These are phyloP conservation scores for Pheosia gnoma DNA, from an alignment of 2,888 invertebrate species.

Conservation along the genomic window DNA sequence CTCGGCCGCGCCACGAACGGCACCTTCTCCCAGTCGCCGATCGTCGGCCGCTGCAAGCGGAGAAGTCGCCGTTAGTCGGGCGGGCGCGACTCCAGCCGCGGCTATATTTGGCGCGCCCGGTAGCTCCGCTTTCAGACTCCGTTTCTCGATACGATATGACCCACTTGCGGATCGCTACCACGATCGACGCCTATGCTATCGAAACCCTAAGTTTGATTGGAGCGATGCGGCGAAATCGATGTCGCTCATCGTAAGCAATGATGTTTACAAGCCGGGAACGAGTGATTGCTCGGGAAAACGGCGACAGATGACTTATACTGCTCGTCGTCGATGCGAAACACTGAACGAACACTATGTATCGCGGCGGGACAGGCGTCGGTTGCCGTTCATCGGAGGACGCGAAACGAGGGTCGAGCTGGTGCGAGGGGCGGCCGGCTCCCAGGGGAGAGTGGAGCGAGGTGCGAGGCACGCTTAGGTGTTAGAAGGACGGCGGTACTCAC, in stretches of 20 bases:
- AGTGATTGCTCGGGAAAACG: conserved; percentile 54
- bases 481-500: conserved; percentile 64
- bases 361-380: conserved; percentile 34
- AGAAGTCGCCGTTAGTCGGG: conserved; percentile 81
- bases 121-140: conserved; percentile 74
- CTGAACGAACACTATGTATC: conserved; percentile 30
- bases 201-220: conserved; percentile 31
- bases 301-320: conserved; percentile 36
- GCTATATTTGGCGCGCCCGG: conserved; percentile 85
- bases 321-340: conserved; percentile 37
- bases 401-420: conserved; percentile 72
- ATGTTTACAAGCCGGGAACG: conserved; percentile 66
- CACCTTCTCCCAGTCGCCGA: conserved; percentile 94
- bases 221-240: conserved; percentile 28
- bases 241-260: conserved; percentile 59
- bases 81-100: conserved; percentile 79
- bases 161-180: conserved; percentile 68
- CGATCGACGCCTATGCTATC: conserved; percentile 41
- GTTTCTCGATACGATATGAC: conserved; percentile 71
- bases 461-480: conserved; percentile 63
- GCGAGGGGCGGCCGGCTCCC: conserved; percentile 80
- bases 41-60: conserved; percentile 88
- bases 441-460: conserved; percentile 73
- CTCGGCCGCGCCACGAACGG: conserved; percentile 94
- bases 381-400: conserved; percentile 48